Evolutionary conservation across 2,888 invertebrate species (phyloP), one percentile per base, ranked within the genome.

Genomic region (Tetanocera ferruginea): DNA sequence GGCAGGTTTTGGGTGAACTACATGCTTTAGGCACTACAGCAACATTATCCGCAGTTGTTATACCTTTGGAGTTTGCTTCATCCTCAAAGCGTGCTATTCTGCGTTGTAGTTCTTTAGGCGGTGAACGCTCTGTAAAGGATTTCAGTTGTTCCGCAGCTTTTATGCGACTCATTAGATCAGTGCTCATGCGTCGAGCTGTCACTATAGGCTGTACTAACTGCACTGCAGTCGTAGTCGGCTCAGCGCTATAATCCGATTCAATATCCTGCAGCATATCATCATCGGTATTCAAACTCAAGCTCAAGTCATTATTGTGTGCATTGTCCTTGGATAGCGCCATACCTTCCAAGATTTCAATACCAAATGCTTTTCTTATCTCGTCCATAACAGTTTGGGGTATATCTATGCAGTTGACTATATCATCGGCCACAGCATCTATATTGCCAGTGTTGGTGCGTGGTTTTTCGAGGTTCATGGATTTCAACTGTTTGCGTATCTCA

Each of bases 361-460:
- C 88, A n/a, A 89, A 86, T 0, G 86, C 87, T 76, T 87, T 84
- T 73, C 87, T 83, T 74, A 90, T 89, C 78, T 90, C 86, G 25
- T 87, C 84, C 37, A 89, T 83, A 11, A 90, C 78, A 1, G 84
- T 74, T 23, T 85, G 83, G 1, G 90, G 89, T 78, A 90, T 84
- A 74, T 87, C 84, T 23, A 85, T 86, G 5, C 87, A 82, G 64
- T 90, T 89, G 5, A 89, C 87, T 74, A 87, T 86, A 62, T 86
- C 87, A 76, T 89, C 89, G 14, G 89, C 86, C n/a, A 87, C 82
- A 23, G 86, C 81, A 0, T 85, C 83, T 14, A 69, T 71, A 6
- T 79, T 76, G 2, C 81, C 81, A 5, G 82, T 81, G 75, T 84
- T 83, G 72, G 85, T 86, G 55, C 84, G 85, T 0, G 85, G 84